Conservation (phyloP, 2,797 vertebrate genomes). For the Poecilia gillii region DNA sequence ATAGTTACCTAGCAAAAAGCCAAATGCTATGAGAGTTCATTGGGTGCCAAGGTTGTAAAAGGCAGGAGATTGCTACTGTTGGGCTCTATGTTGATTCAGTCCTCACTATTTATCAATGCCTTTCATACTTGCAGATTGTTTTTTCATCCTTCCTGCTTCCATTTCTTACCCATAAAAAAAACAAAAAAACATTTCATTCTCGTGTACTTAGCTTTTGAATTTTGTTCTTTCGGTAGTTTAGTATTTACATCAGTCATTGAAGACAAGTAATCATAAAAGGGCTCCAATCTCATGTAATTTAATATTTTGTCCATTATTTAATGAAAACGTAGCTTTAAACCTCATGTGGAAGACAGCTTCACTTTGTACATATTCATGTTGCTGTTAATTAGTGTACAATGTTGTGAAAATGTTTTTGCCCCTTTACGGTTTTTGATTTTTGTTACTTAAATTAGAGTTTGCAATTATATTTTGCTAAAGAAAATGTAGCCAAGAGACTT, state of each 20-base stretch:
- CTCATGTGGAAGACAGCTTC: background rate
- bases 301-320: background rate
- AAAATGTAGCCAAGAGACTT: background rate
- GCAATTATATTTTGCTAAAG: background rate
- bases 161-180: background rate
- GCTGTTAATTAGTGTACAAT: background rate
- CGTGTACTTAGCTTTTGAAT: background rate
- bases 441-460: background rate
- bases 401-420: background rate
- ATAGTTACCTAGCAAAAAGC: background rate
- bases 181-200: background rate
- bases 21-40: background rate
- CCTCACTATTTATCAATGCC: background rate
- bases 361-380: background rate
- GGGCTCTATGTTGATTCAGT: background rate
- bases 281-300: background rate
- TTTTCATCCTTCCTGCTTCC: background rate
- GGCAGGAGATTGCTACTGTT: background rate
- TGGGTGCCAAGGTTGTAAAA: background rate
- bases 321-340: background rate
- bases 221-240: background rate
- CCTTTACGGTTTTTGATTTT: background rate
- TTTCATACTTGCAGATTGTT: background rate
- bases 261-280: background rate
- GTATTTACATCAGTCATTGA: no score